Conservation (phyloP, 2,797 vertebrate genomes). For the Loriculus beryllinus region DNA sequence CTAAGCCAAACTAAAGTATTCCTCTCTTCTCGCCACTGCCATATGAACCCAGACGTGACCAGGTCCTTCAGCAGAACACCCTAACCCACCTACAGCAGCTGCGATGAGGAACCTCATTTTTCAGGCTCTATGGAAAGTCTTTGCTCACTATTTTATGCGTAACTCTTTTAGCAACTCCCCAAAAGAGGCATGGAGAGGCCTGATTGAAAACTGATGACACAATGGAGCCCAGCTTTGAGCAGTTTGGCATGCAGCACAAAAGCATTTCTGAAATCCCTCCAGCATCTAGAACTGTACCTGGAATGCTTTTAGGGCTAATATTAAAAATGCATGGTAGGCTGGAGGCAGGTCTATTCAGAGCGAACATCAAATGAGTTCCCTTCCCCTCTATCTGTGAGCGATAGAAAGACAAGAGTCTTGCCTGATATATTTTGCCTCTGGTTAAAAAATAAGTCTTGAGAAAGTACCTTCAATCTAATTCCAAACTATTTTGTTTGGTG, state of each 20-base stretch:
- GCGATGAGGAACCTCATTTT: not conserved
- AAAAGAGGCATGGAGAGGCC: not conserved
- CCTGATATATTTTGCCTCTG: not conserved
- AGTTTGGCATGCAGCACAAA: slow-evolving; percentile 24
- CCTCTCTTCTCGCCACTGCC: not conserved
- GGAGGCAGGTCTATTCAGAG: not conserved
- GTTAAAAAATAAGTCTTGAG: not conserved
- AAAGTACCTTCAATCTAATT: not conserved
- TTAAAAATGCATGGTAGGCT: not conserved
- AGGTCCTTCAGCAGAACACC: not conserved
- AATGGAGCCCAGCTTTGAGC: slow-evolving; percentile 2
- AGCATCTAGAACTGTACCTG: slow-evolving; percentile 20
- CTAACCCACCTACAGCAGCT: not conserved
- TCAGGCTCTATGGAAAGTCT: not conserved
- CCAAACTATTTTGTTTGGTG: not conserved
- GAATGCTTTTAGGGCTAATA: not conserved
- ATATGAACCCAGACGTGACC: not conserved
- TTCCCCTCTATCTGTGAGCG: not conserved
- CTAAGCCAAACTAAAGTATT: not conserved
- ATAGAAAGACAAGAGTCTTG: not conserved
- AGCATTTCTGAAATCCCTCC: slow-evolving; percentile 38
- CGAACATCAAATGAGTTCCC: not conserved
- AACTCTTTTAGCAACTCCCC: not conserved
- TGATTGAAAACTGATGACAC: slow-evolving; percentile 51
- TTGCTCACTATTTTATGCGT: not conserved